Base-by-base conservation (phyloP, 1,140 invertebrate genomes). In the Portunus trituberculatus region DNA sequence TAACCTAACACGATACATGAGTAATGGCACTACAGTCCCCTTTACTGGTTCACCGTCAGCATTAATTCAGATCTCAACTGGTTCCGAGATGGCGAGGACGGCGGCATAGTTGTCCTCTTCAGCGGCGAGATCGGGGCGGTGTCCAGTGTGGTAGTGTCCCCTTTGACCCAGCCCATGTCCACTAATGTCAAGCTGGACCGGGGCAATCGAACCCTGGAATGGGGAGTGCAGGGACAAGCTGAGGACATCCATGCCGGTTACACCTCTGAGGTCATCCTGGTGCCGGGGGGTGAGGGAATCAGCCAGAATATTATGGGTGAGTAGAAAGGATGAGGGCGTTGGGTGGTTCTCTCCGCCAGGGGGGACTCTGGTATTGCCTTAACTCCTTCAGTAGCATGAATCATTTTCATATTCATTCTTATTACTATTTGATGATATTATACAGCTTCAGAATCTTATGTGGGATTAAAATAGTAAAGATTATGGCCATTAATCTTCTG, bases 291-390 rank as follows among this genome's bases (percentile, higher is more conserved):
- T 0, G 28, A 45, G 20, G 86, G 86, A 29, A 89, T 94, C 84
- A 76, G 20, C 93, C 89, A 76, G 84, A 94, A 94, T n/a, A 94
- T 94, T 32, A 90, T 94, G 48, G 86, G 93, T 94, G 93, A 45
- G 93, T 31, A 7, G 25, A 16, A 29, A 28, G 14, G 1, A 12
- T 29, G n/a, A 45, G 32, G 88, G 88, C 25, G n/a, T 31, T 20
- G n/a, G 39, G 39, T 16, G 88, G 2, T 7, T 31, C 8, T 28
- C 46, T 25, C 88, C 3, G 4, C 39, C 14, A 31, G 29, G 32
- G 39, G 88, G 28, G 14, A 29, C 20, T 28, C 52, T 12, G 52
- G 52, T 59, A 59, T 59, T 10, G 52, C 8, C 52, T 59, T 59
- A 59, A 59, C 10, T 52, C 14, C 6, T 14, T 14, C 14, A 7